phyloP scores from a whole-genome alignment of 2,888 invertebrate species.

The Drosophila cracens region DNA sequence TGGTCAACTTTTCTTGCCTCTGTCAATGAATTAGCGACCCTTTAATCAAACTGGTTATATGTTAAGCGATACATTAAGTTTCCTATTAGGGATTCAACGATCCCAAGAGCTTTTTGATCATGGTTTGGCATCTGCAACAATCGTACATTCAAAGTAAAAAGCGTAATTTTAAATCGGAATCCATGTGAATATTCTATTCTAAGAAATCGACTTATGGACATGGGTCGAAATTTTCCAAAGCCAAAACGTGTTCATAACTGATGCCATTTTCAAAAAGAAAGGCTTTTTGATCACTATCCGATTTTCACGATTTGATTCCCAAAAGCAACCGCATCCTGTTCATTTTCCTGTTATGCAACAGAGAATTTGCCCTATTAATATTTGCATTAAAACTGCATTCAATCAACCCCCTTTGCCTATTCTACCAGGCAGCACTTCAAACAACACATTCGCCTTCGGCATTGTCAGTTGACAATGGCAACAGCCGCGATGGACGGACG shows the following conservation, averaged over 20 bases:
- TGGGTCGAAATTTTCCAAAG: no score
- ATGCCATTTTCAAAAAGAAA: no score
- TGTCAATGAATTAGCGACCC: not conserved
- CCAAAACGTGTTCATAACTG: no score
- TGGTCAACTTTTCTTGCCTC: not conserved
- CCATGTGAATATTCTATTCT: no score
- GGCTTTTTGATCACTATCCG: not conserved
- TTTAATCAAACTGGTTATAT: not conserved
- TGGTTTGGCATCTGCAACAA: not conserved
- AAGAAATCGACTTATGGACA: no score
- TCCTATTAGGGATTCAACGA: no score
- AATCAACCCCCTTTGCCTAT: not conserved
- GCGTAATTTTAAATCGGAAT: not conserved
- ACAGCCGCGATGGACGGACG: slow-evolving; percentile 8
- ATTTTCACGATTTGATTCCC: not conserved
- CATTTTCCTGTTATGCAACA: slow-evolving; percentile 53
- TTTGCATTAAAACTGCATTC: slow-evolving; percentile 71
- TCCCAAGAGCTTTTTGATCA: not conserved
- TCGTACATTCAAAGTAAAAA: not conserved
- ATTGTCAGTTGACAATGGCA: slow-evolving; percentile 68
- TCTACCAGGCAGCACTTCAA: slow-evolving; percentile 22
- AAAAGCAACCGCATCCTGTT: not conserved
- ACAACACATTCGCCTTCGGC: slow-evolving; percentile 61
- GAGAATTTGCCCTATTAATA: slow-evolving; percentile 76
- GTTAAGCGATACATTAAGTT: not conserved